Conservation (phyloP, 2,888 invertebrate species). For the Aquatica leii region DNA sequence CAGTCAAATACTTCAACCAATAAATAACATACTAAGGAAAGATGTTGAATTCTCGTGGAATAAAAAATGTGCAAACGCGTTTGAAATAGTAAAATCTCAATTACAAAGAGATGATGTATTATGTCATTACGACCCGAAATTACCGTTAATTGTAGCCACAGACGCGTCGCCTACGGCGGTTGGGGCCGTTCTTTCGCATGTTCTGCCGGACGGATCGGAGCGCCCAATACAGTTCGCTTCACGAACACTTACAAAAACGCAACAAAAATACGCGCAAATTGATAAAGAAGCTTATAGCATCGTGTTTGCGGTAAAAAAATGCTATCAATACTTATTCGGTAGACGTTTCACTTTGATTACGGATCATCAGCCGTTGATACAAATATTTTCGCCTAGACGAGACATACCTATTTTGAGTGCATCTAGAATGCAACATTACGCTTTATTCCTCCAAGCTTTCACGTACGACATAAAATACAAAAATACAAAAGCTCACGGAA, state of each 20-base stretch:
- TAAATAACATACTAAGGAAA: neutral
- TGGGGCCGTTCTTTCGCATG: neutral
- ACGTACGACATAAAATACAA: neutral
- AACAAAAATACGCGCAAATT: conserved; percentile 5
- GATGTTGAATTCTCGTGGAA: neutral
- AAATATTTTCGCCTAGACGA: neutral
- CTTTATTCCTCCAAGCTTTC: conserved; percentile 10
- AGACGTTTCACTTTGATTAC: neutral
- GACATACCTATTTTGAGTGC: neutral
- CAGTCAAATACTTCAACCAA: conserved; percentile 1
- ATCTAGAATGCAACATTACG: conserved; percentile 5
- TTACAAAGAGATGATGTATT: neutral
- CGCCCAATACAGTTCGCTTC: too few relatives aligned
- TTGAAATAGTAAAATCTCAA: too few relatives aligned
- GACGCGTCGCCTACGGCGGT: neutral
- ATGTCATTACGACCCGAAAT: neutral
- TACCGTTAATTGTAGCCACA: neutral
- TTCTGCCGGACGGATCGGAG: neutral
- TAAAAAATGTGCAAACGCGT: neutral
- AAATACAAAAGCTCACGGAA: neutral
- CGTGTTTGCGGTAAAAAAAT: conserved; percentile 2
- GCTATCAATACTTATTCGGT: conserved; percentile 10
- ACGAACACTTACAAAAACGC: conserved; percentile 4
- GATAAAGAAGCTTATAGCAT: neutral
- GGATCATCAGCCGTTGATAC: conserved; percentile 8